Evolutionary conservation across 92 coral and sea anemone genomes (phyloP).

Genomic region (Galaxea fascicularis): DNA sequence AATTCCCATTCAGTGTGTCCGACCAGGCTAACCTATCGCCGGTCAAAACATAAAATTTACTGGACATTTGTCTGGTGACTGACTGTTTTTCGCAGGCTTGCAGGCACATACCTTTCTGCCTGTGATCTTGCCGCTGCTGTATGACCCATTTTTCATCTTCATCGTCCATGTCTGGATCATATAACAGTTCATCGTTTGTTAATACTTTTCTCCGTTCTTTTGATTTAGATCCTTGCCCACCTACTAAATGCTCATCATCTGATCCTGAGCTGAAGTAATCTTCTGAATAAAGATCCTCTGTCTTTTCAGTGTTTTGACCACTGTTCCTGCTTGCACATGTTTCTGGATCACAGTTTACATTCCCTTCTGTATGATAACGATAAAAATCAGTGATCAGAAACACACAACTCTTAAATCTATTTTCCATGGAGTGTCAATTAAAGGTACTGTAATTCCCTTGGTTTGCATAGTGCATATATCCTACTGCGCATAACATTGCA

Average conservation of each 20-base stretch:
- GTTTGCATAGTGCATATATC: no score
- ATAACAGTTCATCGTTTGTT: conserved; percentile 87
- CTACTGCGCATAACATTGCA: no score
- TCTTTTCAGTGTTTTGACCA: conserved; percentile 3
- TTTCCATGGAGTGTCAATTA: no score
- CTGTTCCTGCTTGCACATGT: background rate
- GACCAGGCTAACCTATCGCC: no score
- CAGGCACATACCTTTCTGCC: conserved; percentile 62
- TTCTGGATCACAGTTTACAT: background rate
- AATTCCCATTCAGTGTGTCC: no score
- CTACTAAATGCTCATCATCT: conserved; percentile 92
- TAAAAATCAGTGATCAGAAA: background rate
- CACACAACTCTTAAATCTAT: background rate
- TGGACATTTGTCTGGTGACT: no score
- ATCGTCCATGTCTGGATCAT: conserved; percentile 98
- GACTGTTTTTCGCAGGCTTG: no score
- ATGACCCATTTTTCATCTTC: conserved; percentile 95
- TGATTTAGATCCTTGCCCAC: conserved; percentile 92
- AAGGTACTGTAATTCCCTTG: no score
- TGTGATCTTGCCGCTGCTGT: conserved; percentile 76
- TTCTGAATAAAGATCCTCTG: conserved; percentile 72
- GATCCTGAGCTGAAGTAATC: conserved; percentile 98
- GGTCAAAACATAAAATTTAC: no score
- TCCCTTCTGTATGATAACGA: background rate
- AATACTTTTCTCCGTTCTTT: conserved; percentile 81